A percentile compares a stretch with the other conserved stretches of the same genome.
These are phyloP conservation scores for Dendrolimus houi DNA, from an alignment of 2,888 invertebrate genomes.

Conservation along the genomic window DNA sequence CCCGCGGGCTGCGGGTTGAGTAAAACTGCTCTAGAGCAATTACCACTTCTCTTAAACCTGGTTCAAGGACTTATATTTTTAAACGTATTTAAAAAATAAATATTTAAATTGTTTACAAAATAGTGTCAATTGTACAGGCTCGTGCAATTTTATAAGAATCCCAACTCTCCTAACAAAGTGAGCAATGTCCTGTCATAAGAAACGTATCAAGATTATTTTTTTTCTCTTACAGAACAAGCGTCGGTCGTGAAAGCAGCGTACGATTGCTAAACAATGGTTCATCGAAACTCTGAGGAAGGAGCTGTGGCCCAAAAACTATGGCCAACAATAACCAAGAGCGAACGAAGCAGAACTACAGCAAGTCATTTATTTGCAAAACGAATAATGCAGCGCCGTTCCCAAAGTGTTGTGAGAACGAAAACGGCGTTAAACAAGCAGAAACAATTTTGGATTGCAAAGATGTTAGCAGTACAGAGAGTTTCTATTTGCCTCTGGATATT, in stretches of 20 bases:
- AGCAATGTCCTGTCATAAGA: too few relatives aligned
- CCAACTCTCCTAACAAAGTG: too few relatives aligned
- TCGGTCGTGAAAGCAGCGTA: slow-evolving; percentile 63
- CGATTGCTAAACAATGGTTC: slow-evolving; percentile 60
- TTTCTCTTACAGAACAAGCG: slow-evolving; percentile 42
- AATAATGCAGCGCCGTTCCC: slow-evolving; percentile 53
- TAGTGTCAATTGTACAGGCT: too few relatives aligned
- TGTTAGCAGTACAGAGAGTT: slow-evolving; percentile 47
- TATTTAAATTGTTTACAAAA: too few relatives aligned
- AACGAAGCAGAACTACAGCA: slow-evolving; percentile 55
- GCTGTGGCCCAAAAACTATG: slow-evolving; percentile 36
- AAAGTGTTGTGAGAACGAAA: slow-evolving; percentile 58
- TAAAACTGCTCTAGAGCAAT: too few relatives aligned
- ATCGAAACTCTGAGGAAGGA: slow-evolving; percentile 64
- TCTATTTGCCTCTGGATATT: slow-evolving; percentile 42
- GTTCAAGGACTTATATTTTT: too few relatives aligned
- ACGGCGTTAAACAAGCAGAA: slow-evolving; percentile 31
- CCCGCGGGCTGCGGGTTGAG: too few relatives aligned
- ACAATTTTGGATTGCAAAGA: slow-evolving; percentile 35
- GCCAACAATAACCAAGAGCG: slow-evolving; percentile 45
- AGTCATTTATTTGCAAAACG: slow-evolving; percentile 35
- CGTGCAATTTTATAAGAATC: too few relatives aligned
- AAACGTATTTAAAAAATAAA: too few relatives aligned
- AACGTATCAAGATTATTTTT: too few relatives aligned
- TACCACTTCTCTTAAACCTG: too few relatives aligned